Evolutionary conservation across 2,888 invertebrate genomes (phyloP).

Genomic region (Oligia strigilis): DNA sequence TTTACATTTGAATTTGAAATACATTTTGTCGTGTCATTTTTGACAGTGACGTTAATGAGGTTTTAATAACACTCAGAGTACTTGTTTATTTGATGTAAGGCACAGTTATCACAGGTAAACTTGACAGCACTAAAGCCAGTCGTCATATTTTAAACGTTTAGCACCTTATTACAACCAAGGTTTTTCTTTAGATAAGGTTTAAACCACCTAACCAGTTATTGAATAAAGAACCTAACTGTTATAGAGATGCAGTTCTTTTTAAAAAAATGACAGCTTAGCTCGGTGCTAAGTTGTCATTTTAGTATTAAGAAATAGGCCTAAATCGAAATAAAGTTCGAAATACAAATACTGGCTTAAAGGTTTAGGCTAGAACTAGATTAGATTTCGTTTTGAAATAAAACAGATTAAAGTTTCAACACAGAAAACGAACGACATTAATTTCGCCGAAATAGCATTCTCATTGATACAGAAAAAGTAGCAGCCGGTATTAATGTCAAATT

Average conservation of each 20-base stretch:
- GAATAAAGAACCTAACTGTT: not conserved
- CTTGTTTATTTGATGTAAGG: conserved; percentile 1
- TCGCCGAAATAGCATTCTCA: not conserved
- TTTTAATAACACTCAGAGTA: conserved; percentile 8
- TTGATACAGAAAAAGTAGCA: conserved; percentile 9
- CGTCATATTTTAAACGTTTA: not conserved
- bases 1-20: conserved; percentile 53
- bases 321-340: not conserved
- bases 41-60: conserved; percentile 20
- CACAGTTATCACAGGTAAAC: not conserved
- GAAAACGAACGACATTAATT: not conserved
- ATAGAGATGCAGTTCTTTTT: not conserved
- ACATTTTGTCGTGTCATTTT: conserved; percentile 3
- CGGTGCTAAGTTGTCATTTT: not conserved
- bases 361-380: not conserved
- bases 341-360: not conserved
- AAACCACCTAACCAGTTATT: not conserved
- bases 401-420: conserved; percentile 1
- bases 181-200: not conserved
- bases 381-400: not conserved
- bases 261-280: not conserved
- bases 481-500: conserved; percentile 10
- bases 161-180: not conserved
- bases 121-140: not conserved
- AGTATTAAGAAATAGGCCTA: not conserved